Evolutionary conservation across 2,797 vertebrate species (phyloP).

Genomic region (Cryptoprocta ferox): DNA sequence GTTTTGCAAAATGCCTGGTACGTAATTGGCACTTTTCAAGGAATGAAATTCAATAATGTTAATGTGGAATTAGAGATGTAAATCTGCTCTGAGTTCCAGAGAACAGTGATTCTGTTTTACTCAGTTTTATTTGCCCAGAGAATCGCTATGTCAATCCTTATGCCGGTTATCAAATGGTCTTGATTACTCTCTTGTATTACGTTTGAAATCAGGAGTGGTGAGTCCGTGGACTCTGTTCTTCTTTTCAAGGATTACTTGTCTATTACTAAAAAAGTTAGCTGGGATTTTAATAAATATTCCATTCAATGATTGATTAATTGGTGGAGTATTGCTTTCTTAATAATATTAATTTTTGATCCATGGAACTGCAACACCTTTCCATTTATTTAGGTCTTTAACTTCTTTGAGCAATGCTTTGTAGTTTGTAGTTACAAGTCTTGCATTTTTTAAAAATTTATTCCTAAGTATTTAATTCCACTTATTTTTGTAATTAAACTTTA

Average conservation of each 20-base stretch:
- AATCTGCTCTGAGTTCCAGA: background rate
- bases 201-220: background rate
- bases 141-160: background rate
- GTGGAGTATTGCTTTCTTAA: no score
- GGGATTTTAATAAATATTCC: background rate
- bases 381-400: background rate
- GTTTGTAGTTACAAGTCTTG: background rate
- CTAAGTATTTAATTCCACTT: background rate
- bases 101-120: background rate
- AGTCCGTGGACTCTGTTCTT: background rate
- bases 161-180: rapidly evolving
- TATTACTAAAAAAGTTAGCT: background rate
- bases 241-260: background rate
- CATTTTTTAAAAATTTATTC: background rate
- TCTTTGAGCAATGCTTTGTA: background rate
- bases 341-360: background rate
- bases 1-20: background rate
- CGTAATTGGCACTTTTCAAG: background rate
- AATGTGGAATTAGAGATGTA: background rate
- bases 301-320: background rate
- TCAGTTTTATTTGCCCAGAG: background rate
- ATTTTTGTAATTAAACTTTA: background rate
- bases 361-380: background rate
- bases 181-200: background rate
- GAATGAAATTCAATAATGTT: background rate